Evolutionary conservation across 30 jellyfish, hydroid and myxozoan genomes (phyloP).

Genomic region (Pelagia noctiluca): DNA sequence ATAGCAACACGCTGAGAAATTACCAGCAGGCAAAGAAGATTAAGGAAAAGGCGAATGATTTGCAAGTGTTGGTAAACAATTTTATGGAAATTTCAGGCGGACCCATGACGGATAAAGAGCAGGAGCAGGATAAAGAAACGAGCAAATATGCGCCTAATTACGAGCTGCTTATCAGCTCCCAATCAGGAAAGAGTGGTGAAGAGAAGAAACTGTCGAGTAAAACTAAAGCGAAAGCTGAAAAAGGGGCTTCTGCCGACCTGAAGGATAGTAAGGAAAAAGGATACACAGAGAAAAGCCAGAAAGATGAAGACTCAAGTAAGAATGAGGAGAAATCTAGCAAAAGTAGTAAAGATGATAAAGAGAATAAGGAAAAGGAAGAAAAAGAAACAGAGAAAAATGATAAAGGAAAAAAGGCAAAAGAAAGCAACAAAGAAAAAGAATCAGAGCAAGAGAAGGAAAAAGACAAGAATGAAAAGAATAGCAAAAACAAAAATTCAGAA

Average conservation of each 20-base stretch:
- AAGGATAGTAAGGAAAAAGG: background rate
- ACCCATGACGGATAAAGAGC: no score
- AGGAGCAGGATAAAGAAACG: no score
- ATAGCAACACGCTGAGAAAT: no score
- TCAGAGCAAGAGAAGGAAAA: background rate
- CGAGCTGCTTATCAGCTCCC: slow-evolving; percentile 6
- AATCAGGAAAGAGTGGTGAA: background rate
- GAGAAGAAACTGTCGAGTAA: slow-evolving; percentile 2
- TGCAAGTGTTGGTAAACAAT: no score
- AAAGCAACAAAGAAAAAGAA: background rate
- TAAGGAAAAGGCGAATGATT: no score
- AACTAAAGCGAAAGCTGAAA: background rate
- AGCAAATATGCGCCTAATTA: background rate
- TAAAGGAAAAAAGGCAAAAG: background rate
- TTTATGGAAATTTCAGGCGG: no score
- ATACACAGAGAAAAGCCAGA: background rate
- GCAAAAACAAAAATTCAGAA: background rate
- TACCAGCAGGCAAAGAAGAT: no score
- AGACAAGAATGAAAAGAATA: background rate
- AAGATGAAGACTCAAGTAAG: background rate
- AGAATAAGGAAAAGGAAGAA: background rate
- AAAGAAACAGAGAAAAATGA: background rate
- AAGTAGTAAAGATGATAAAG: background rate
- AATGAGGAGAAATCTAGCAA: background rate
- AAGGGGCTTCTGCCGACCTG: background rate